Percentiles rank a stretch among this genome's conserved stretches.
phyloP scores from a whole-genome alignment of 2,113 vertebrate species.

The Theristicus caerulescens region DNA sequence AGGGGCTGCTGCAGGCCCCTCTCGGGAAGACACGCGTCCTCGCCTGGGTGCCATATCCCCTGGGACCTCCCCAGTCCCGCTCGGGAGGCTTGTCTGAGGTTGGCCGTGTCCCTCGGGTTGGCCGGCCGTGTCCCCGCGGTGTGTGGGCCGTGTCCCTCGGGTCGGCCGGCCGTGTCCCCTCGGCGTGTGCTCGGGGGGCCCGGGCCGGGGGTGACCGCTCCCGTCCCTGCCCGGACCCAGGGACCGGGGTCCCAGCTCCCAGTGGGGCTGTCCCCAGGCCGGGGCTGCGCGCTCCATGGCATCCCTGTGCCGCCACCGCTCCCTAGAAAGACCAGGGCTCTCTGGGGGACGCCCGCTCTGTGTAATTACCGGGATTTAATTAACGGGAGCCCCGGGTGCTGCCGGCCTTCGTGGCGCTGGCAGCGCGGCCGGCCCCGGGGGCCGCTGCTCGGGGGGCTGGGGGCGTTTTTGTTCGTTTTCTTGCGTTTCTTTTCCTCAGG shows the following conservation, averaged over 20 bases:
- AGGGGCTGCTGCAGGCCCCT: background rate
- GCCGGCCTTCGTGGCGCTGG: too few species aligned
- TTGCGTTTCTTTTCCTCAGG: too few species aligned
- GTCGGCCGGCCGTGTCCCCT: too few species aligned
- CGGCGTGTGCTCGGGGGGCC: background rate
- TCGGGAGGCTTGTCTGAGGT: accelerated
- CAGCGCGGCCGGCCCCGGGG: background rate
- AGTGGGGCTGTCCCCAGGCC: background rate
- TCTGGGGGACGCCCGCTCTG: background rate
- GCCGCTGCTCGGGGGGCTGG: background rate
- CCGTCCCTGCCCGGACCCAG: background rate
- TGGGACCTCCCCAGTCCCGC: background rate
- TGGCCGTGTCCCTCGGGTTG: too few species aligned
- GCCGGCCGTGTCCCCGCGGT: too few species aligned
- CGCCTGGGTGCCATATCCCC: background rate
- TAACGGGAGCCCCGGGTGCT: background rate
- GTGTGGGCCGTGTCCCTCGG: too few species aligned
- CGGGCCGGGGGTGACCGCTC: background rate
- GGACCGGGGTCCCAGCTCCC: too few species aligned
- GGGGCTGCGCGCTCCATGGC: background rate
- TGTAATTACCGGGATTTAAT: background rate
- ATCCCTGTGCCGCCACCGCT: too few species aligned
- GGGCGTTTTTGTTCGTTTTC: background rate
- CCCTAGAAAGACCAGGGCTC: background rate
- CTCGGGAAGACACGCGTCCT: background rate